Percentiles rank a stretch among this genome's conserved stretches.
phyloP scores from a whole-genome alignment of 2,113 vertebrate genomes.

The Perca fluviatilis region DNA sequence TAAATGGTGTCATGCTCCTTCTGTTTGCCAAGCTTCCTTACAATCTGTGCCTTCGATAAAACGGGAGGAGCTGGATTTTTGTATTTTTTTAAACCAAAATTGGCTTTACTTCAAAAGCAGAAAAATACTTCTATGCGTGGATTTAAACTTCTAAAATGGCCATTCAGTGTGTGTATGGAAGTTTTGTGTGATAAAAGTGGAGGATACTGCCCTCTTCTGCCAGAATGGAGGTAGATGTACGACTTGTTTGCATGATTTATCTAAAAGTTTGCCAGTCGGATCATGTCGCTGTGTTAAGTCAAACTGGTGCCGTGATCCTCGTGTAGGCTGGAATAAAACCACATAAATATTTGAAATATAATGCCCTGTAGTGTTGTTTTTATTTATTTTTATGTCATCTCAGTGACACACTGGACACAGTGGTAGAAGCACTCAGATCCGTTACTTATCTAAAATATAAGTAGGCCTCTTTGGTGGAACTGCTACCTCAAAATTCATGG shows the following conservation, averaged over 20 bases:
- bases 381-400: background rate
- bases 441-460: no score
- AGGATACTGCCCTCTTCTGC: conserved; percentile 69
- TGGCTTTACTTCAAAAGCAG: conserved; percentile 34
- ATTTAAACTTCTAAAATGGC: background rate
- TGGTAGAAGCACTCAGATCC: no score
- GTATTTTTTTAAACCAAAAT: background rate
- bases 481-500: no score
- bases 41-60: conserved; percentile 61
- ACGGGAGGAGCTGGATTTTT: conserved; percentile 23
- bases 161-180: background rate
- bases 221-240: conserved; percentile 5
- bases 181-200: conserved; percentile 20
- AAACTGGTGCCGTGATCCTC: conserved; percentile 2
- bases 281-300: conserved; percentile 6
- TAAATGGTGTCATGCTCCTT: background rate
- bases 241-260: conserved; percentile 31
- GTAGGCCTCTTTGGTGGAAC: no score
- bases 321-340: conserved; percentile 52
- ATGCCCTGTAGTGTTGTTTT: background rate
- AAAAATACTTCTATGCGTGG: conserved; percentile 22
- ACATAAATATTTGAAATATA: conserved; percentile 18
- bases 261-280: conserved; percentile 6
- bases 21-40: conserved; percentile 1
- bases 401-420: background rate